Percentiles rank a stretch among this genome's conserved stretches.
Evolutionary conservation across 2,113 vertebrate genomes (phyloP).

Genomic region (Hemibagrus wyckioides): DNA sequence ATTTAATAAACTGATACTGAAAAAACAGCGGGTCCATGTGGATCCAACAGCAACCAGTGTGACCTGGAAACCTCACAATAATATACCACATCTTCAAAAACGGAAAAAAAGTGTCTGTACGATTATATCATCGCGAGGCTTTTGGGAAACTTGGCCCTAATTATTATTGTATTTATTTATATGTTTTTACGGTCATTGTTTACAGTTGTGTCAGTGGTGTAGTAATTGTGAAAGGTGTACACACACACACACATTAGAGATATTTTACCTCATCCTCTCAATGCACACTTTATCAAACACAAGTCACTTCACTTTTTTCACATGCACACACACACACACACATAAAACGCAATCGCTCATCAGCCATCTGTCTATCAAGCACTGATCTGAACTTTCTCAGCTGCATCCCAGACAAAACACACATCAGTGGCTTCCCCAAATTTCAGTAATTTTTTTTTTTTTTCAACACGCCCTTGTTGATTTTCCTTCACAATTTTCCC

Average conservation of each 20-base stretch:
- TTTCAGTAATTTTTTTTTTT: neutral
- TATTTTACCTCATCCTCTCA: neutral
- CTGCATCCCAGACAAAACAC: neutral
- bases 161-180: neutral
- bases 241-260: neutral
- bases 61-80: neutral
- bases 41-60: neutral
- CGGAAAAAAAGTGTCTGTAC: neutral
- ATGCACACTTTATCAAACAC: neutral
- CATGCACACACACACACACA: neutral
- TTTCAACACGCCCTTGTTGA: neutral
- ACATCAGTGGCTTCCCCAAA: neutral
- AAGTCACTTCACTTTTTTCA: neutral
- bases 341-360: neutral
- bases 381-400: neutral
- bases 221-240: neutral
- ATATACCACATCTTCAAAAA: neutral
- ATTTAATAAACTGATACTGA: neutral
- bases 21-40: neutral
- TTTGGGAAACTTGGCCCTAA: conserved; percentile 14
- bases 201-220: neutral
- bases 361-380: neutral
- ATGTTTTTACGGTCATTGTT: neutral
- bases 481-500: neutral
- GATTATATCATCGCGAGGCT: neutral